Percentiles rank a stretch among this genome's conserved stretches.
These are phyloP conservation scores for Blennius ocellaris DNA, from an alignment of 2,113 vertebrate species.

Conservation along the genomic window DNA sequence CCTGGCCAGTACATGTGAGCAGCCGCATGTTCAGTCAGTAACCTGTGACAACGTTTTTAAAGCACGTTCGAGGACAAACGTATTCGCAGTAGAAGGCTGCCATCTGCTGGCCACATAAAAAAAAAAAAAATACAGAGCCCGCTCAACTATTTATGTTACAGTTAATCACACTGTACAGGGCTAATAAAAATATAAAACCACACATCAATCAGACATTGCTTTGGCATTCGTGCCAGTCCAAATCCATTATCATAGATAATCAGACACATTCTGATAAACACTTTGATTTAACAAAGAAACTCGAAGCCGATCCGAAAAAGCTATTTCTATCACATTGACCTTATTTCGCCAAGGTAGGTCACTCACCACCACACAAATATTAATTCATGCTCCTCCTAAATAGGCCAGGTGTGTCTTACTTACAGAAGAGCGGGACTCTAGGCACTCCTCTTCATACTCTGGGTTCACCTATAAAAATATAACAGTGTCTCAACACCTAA, in stretches of 20 bases:
- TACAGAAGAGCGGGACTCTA: slow-evolving; percentile 93
- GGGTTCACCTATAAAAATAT: slow-evolving; percentile 90
- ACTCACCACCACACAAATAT: background rate
- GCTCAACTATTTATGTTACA: background rate
- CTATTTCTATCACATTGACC: no score
- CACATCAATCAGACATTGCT: no score
- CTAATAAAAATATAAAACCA: no score
- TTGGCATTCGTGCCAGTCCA: no score
- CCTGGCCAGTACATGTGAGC: slow-evolving; percentile 18
- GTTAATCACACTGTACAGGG: background rate
- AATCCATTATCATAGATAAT: no score
- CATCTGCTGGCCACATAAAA: slow-evolving; percentile 60
- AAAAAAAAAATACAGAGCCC: background rate
- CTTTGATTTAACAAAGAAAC: no score
- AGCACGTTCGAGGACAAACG: background rate
- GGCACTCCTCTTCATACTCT: slow-evolving; percentile 96
- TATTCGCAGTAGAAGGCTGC: slow-evolving; percentile 34
- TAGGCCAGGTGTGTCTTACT: slow-evolving; percentile 68
- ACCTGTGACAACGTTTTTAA: background rate
- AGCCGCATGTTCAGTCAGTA: background rate
- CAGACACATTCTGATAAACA: no score
- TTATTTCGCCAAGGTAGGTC: no score
- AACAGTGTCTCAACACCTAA: background rate
- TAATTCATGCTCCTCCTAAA: background rate
- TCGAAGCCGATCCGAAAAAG: no score